Conservation (phyloP, 2,888 invertebrate genomes). For the Drosophila vallismaia region DNA sequence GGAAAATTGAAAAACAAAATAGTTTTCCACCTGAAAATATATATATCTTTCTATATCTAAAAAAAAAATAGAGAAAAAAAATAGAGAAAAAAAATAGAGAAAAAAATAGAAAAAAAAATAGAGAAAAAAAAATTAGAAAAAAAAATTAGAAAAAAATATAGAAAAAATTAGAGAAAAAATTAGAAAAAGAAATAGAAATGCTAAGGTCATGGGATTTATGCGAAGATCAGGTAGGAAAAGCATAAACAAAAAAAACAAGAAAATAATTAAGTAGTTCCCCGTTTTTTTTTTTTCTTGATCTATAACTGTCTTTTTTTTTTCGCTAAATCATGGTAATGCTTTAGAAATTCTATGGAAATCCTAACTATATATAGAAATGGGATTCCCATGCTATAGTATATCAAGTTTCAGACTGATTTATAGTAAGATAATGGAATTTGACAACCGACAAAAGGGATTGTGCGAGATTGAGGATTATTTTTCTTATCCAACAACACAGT, state of each 20-base stretch:
- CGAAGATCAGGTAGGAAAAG: slow-evolving; percentile 11
- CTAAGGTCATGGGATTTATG: slow-evolving; percentile 38
- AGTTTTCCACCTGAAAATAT: slow-evolving; percentile 4
- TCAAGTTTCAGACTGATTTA: not conserved
- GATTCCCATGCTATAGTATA: not conserved
- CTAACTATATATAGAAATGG: not conserved
- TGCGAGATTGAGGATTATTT: too few relatives aligned
- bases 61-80: not conserved
- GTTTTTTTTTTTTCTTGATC: too few relatives aligned
- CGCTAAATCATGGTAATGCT: not conserved
- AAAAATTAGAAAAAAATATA: not conserved
- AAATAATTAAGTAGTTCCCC: not conserved
- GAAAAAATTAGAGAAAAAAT: too few relatives aligned
- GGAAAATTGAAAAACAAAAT: slow-evolving; percentile 5
- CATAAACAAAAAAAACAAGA: not conserved
- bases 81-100: too few relatives aligned
- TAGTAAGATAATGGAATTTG: slow-evolving; percentile 5
- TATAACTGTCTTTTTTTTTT: not conserved
- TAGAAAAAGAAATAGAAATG: slow-evolving; percentile 1
- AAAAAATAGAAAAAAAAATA: not conserved
- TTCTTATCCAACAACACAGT: not conserved
- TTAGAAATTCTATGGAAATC: not conserved
- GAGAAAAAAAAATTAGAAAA: not conserved
- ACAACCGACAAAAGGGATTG: not conserved
- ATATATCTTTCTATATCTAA: not conserved